Evolutionary conservation across 2,113 vertebrate genomes (phyloP).

Genomic region (Microcebus lehilahytsara): DNA sequence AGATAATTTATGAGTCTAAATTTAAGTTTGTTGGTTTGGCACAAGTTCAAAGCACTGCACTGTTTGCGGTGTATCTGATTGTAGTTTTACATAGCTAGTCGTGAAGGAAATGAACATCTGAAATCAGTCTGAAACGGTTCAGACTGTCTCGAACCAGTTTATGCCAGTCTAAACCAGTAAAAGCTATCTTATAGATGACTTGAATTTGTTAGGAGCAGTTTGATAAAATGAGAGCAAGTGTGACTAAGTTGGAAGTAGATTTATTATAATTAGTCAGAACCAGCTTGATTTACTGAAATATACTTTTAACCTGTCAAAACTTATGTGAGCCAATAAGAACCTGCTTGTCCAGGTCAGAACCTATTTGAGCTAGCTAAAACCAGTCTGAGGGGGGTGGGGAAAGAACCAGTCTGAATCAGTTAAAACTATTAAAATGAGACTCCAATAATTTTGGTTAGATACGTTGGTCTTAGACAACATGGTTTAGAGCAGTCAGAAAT

Average conservation of each 20-base stretch:
- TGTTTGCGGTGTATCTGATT: background rate
- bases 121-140: background rate
- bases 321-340: background rate
- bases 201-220: background rate
- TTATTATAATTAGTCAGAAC: background rate
- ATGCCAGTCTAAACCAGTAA: background rate
- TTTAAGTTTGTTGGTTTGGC: background rate
- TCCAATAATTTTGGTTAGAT: background rate
- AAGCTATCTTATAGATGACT: background rate
- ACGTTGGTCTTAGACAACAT: background rate
- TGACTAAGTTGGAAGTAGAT: background rate
- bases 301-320: background rate
- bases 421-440: background rate
- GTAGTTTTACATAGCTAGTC: background rate
- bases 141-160: background rate
- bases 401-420: background rate
- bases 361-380: background rate
- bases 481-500: background rate
- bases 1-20: background rate
- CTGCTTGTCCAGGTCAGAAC: background rate
- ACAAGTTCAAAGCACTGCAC: background rate
- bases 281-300: background rate
- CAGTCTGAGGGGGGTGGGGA: background rate
- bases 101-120: background rate
- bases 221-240: conserved; percentile 3